Percentiles rank a stretch among this genome's conserved stretches.
phyloP scores from a whole-genome alignment of 2,888 invertebrate species.

The Sylvicola cinctus region DNA sequence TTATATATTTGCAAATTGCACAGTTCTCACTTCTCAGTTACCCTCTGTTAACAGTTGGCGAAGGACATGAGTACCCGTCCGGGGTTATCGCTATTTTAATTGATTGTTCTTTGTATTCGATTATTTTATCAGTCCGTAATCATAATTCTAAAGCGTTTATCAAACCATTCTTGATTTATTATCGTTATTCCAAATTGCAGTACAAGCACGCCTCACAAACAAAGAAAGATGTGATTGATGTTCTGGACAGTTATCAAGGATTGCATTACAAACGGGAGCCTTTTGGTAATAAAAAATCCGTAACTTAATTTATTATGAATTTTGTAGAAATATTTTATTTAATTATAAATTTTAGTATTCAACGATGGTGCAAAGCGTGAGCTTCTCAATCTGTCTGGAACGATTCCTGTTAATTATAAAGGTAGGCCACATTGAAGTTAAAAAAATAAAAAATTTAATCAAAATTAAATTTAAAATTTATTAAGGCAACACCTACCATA shows the following conservation, averaged over 20 bases:
- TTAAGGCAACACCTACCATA: slow-evolving; percentile 69
- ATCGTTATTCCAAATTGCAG: slow-evolving; percentile 28
- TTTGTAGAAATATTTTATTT: too few relatives aligned
- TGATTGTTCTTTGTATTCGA: too few relatives aligned
- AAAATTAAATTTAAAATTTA: slow-evolving; percentile 7
- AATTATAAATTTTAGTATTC: slow-evolving; percentile 38
- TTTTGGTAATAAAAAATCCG: slow-evolving; percentile 36
- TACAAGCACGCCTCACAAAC: slow-evolving; percentile 48
- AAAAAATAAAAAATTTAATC: background rate
- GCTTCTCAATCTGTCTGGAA: slow-evolving; percentile 69
- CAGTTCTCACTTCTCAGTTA: too few relatives aligned
- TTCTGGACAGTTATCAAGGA: slow-evolving; percentile 41
- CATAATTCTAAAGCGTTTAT: too few relatives aligned
- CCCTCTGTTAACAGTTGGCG: too few relatives aligned
- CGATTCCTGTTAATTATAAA: slow-evolving; percentile 82
- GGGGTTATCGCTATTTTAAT: too few relatives aligned
- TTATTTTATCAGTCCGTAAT: too few relatives aligned
- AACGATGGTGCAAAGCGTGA: slow-evolving; percentile 70
- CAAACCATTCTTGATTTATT: too few relatives aligned
- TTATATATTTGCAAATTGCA: too few relatives aligned
- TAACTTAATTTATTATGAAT: slow-evolving; percentile 5
- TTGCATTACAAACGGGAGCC: slow-evolving; percentile 40
- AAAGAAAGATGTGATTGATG: slow-evolving; percentile 42
- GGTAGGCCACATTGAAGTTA: slow-evolving; percentile 26
- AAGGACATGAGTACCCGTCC: too few relatives aligned